Conservation (phyloP, 2,113 vertebrate species). For the Apodemus sylvaticus region DNA sequence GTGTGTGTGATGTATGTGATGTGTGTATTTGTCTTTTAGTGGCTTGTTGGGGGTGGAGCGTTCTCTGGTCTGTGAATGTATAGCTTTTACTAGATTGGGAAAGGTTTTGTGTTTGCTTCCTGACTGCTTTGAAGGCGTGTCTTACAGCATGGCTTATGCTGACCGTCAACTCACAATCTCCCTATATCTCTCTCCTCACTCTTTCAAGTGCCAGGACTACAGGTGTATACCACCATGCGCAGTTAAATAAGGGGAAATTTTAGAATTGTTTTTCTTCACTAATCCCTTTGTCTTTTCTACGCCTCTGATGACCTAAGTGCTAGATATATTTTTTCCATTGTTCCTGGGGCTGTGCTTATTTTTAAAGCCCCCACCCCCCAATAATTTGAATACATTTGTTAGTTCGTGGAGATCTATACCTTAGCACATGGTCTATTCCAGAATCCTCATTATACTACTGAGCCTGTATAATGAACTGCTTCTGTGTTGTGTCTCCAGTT, state of each 20-base stretch:
- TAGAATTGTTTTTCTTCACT: neutral
- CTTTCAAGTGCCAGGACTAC: neutral
- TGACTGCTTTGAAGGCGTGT: neutral
- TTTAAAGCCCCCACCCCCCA: rapidly evolving
- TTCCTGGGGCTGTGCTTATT: neutral
- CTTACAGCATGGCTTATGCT: neutral
- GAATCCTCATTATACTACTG: neutral
- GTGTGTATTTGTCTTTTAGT: neutral
- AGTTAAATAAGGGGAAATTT: neutral
- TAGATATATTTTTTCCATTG: neutral
- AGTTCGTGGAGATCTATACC: neutral
- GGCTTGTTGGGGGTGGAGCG: neutral
- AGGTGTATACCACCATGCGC: neutral
- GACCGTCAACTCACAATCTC: too few relatives aligned
- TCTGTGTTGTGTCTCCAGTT: neutral
- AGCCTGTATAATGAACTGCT: neutral
- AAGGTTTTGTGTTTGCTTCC: neutral
- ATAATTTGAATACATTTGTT: neutral
- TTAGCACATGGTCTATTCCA: neutral
- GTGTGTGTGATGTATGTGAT: neutral
- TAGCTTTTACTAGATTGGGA: slow-evolving; percentile 1
- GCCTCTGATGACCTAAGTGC: neutral
- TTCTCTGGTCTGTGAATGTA: slow-evolving; percentile 11
- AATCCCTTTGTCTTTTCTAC: neutral
- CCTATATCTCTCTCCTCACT: neutral